These are phyloP conservation scores for Amblyraja radiata DNA, from an alignment of 2,797 vertebrate genomes.

Conservation along the genomic window DNA sequence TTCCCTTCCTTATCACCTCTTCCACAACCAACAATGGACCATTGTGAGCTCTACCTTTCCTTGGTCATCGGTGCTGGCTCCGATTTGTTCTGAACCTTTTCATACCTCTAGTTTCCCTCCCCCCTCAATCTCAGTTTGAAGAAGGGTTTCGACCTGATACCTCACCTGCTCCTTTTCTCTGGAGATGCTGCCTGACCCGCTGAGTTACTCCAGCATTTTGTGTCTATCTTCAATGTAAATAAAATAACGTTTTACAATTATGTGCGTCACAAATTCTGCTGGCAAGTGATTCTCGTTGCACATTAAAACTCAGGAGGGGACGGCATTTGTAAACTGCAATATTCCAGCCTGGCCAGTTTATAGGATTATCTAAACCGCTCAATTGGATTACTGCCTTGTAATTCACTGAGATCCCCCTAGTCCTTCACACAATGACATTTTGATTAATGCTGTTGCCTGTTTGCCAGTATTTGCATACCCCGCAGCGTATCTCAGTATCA, in stretches of 20 bases:
- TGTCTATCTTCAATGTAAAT: neutral
- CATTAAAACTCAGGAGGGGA: neutral
- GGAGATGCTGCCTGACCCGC: no score
- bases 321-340: conserved; percentile 5
- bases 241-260: neutral
- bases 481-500: neutral
- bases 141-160: no score
- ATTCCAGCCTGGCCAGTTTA: neutral
- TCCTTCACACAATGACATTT: conserved; percentile 21
- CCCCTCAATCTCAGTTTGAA: no score
- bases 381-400: conserved; percentile 31
- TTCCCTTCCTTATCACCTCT: no score
- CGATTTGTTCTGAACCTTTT: no score
- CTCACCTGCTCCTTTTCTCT: no score
- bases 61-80: no score
- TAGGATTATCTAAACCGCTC: conserved; percentile 3
- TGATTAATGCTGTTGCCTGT: conserved; percentile 6
- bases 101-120: no score
- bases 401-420: conserved; percentile 18
- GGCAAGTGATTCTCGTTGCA: neutral
- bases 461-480: conserved; percentile 15
- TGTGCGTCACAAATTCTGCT: neutral
- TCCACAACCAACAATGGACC: no score
- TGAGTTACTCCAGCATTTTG: no score
- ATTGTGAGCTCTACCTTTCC: no score